Evolutionary conservation across 2,797 vertebrate species (phyloP), one percentile per base, ranked within the genome.

Genomic region (Gobio occitaniae): DNA sequence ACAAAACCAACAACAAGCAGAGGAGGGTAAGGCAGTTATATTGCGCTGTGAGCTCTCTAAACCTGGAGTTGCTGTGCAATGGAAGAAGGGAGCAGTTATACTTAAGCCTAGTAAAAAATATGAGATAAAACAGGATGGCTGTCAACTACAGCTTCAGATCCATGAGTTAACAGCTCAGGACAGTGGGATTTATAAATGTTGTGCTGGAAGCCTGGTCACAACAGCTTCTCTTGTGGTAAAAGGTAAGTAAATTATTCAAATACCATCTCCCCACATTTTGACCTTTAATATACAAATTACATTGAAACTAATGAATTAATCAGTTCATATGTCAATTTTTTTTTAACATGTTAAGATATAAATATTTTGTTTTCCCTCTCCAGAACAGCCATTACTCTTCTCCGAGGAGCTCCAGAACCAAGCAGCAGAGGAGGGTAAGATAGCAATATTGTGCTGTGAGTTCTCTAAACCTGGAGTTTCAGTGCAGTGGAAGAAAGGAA

Each of bases 101-200:
- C 86, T 52, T 3, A 44, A 59, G 36, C 13, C 56, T 10, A 59
- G 76, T 95, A 94, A 41, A 86, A 96, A 96, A 79, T 94, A 94
- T 6, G 91, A 95, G 89, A 90, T 95, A 88, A 93, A 87, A 65
- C 93, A 93, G 86, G 91, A 88, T 38, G 93, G 94, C 66, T 74
- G 84, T 69, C 2, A 83, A 1, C 86, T 92, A 47, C 92, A 95
- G 86, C 88, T 95, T 17, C 87, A 91, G 41, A 94, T 96, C 54
- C 90, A 80, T 6, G 89, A 92, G 0, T 61, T 95, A 76, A 93
- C 92, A 6, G 75, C 79, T 3, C 92, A 93, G 1, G 95, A 95
- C 69, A 92, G 90, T 4, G 93, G 95, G 16, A 82, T 92, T 36
- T 96, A 96, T 56, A 94, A 93, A 21, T 96, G 95, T 80, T 93